Conservation (phyloP, 64 coral and sea anemone species). For the Actinia tenebrosa region DNA sequence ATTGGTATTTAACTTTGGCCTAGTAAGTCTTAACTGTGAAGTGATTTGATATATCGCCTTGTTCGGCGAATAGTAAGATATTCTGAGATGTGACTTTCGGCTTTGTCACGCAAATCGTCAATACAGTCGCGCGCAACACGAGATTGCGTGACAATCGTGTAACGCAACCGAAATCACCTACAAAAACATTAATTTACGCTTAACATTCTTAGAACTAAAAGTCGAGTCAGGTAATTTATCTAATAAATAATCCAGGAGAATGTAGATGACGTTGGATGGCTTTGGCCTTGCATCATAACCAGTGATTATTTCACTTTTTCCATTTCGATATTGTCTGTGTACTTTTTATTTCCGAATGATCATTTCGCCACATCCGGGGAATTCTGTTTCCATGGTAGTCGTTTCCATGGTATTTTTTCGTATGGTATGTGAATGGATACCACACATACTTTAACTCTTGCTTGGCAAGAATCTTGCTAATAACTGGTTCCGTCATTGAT, state of each 20-base stretch:
- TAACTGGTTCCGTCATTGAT: not conserved
- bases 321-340: not conserved
- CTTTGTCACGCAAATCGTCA: not conserved
- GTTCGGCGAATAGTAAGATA: not conserved
- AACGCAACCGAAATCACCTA: not conserved
- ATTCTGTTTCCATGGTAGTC: constrained; percentile 7
- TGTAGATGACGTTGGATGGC: not conserved
- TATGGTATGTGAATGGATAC: not conserved
- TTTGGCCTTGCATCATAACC: not conserved
- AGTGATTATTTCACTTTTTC: not conserved
- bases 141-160: not conserved
- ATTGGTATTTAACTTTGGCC: too few species aligned
- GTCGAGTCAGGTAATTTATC: not conserved
- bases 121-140: not conserved
- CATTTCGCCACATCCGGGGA: not conserved
- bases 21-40: not conserved
- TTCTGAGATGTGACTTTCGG: not conserved
- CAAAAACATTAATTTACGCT: not conserved
- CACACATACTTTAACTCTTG: constrained; percentile 12
- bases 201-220: not conserved
- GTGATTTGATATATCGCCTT: not conserved
- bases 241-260: constrained; percentile 6
- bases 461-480: constrained; percentile 26
- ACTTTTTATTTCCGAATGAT: not conserved
- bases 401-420: constrained; percentile 3